Evolutionary conservation across 2,113 vertebrate genomes (phyloP).

Genomic region (Paracanthobrama guichenoti): DNA sequence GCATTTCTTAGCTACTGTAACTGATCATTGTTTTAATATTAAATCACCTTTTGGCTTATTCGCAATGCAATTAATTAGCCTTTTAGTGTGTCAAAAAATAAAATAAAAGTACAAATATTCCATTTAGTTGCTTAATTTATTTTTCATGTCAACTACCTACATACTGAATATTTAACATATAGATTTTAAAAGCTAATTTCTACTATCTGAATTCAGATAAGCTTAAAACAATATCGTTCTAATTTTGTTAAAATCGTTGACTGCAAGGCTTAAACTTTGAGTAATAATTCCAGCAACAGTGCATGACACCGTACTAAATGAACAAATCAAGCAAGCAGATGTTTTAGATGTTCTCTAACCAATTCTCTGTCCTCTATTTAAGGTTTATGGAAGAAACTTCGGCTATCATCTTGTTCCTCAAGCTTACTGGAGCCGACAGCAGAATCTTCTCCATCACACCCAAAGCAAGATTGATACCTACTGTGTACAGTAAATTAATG

Average conservation of each 20-base stretch:
- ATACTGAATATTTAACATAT: not conserved
- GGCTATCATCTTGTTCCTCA: slow-evolving; percentile 67
- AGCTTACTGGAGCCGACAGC: slow-evolving; percentile 70
- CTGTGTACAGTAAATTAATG: slow-evolving; percentile 59
- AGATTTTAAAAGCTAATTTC: not conserved
- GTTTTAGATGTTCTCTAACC: not conserved
- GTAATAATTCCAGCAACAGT: too few species aligned
- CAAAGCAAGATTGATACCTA: not conserved
- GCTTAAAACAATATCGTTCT: too few species aligned
- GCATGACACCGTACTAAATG: not conserved
- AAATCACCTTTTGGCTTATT: too few species aligned
- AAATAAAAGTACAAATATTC: too few species aligned
- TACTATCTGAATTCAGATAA: not conserved
- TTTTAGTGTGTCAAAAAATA: too few species aligned
- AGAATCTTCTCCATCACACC: slow-evolving; percentile 25
- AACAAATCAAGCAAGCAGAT: not conserved
- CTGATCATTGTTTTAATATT: not conserved
- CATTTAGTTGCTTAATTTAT: too few species aligned
- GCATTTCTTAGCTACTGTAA: not conserved
- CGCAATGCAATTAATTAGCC: too few species aligned
- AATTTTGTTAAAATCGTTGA: not conserved
- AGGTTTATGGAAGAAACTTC: slow-evolving; percentile 72
- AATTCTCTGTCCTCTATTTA: slow-evolving; percentile 39
- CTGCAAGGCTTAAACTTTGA: not conserved
- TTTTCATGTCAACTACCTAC: not conserved